A percentile compares a stretch with the other conserved stretches of the same genome.
Conservation (phyloP, 1,140 invertebrate genomes). For the Drosophila bifasciata region DNA sequence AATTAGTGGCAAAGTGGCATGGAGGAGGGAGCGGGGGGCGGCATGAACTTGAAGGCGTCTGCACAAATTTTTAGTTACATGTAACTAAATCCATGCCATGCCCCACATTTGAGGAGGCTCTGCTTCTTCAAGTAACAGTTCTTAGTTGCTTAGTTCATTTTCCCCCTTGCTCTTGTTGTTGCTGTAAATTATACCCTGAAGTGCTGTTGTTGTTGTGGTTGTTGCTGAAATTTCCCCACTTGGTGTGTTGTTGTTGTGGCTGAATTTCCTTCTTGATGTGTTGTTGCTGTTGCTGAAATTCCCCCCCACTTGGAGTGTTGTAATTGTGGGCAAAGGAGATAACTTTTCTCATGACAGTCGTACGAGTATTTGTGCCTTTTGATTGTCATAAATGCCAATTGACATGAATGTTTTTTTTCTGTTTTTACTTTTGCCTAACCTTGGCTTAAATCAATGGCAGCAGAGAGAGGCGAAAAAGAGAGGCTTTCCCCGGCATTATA, state of each 20-base stretch:
- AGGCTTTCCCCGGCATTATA: not conserved
- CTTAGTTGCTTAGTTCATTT: constrained; percentile 23
- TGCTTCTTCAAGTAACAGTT: constrained; percentile 1
- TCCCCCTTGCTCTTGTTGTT: constrained; percentile 9
- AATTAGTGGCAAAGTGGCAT: constrained; percentile 53
- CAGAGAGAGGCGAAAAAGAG: constrained; percentile 7
- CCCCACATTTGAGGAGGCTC: constrained; percentile 21
- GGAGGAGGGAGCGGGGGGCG: constrained; percentile 8
- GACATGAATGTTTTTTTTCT: constrained; percentile 64
- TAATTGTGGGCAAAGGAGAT: constrained; percentile 61
- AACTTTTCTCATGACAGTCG: constrained; percentile 50
- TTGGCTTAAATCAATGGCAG: constrained; percentile 49
- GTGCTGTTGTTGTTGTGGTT: constrained; percentile 65
- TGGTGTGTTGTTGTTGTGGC: constrained; percentile 63
- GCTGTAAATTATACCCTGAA: constrained; percentile 22
- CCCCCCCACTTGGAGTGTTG: constrained; percentile 35
- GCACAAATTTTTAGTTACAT: constrained; percentile 46
- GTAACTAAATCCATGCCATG: constrained; percentile 8
- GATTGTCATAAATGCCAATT: constrained; percentile 65
- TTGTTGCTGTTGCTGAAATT: constrained; percentile 27
- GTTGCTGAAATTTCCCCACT: constrained; percentile 30
- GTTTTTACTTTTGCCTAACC: constrained; percentile 50
- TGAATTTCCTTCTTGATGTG: too few relatives aligned
- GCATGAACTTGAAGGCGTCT: constrained; percentile 64
- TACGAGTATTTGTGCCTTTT: constrained; percentile 41